Conservation (phyloP, 2,888 invertebrate genomes). For the Phrixothrix hirtus region DNA sequence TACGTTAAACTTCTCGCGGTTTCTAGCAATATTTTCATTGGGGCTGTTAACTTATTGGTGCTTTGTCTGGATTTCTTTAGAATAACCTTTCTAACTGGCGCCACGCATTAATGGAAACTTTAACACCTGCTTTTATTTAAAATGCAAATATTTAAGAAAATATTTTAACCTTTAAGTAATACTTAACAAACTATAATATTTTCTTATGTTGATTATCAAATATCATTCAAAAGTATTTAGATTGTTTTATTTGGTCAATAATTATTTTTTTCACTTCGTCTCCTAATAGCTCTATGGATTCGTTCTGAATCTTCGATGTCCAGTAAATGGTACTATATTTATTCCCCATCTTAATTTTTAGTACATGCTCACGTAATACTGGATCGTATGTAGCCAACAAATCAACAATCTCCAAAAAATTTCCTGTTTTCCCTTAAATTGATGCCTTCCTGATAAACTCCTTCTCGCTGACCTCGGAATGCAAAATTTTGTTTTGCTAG, state of each 20-base stretch:
- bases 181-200: too few species aligned
- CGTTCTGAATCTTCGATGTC: constrained; percentile 25
- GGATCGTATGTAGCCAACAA: constrained; percentile 26
- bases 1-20: too few species aligned
- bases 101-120: too few species aligned
- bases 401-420: constrained; percentile 23
- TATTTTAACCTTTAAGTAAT: too few species aligned
- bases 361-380: constrained; percentile 23
- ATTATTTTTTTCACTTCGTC: constrained; percentile 10
- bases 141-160: too few species aligned
- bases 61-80: too few species aligned
- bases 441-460: too few species aligned
- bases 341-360: constrained; percentile 3
- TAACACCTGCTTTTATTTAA: too few species aligned
- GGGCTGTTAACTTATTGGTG: constrained; percentile 33
- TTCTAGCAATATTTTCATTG: too few species aligned
- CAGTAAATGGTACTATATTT: constrained; percentile 10
- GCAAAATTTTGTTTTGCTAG: constrained; percentile 29
- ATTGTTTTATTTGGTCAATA: constrained; percentile 7
- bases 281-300: constrained; percentile 15
- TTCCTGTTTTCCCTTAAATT: constrained; percentile 13
- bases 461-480: constrained; percentile 17
- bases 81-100: too few species aligned
- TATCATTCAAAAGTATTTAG: constrained; percentile 16
- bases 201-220: constrained; percentile 21